phyloP scores from a whole-genome alignment of 2,113 vertebrate genomes.

The Sapayoa aenigma region DNA sequence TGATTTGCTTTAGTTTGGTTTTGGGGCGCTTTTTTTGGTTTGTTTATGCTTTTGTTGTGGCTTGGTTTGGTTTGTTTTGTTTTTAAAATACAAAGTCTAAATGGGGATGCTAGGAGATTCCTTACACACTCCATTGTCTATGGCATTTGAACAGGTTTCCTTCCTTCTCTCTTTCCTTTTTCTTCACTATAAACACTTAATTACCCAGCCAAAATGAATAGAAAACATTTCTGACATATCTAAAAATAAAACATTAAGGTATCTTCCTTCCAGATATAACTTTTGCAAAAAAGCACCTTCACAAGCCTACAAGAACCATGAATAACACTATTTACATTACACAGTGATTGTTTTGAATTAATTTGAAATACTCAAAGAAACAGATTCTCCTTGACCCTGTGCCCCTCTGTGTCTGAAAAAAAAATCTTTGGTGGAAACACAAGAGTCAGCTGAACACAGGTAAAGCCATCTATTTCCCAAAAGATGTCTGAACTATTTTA shows the following conservation, averaged over 20 bases:
- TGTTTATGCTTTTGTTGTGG: not conserved
- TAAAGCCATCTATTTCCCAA: not conserved
- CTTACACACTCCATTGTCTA: not conserved
- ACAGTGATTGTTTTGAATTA: not conserved
- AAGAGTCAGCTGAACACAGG: not conserved
- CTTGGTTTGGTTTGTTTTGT: not conserved
- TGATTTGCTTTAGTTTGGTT: not conserved
- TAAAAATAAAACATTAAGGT: slow-evolving; percentile 37
- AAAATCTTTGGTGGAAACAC: not conserved
- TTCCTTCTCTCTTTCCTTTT: not conserved
- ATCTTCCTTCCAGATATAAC: slow-evolving; percentile 41
- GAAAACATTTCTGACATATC: slow-evolving; percentile 21
- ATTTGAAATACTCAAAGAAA: not conserved
- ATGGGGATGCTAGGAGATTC: not conserved
- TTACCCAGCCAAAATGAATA: not conserved
- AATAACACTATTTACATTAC: not conserved
- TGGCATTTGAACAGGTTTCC: not conserved
- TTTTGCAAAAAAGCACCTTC: not conserved
- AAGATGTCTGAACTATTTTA: not conserved
- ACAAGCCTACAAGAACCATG: not conserved
- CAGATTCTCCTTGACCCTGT: not conserved
- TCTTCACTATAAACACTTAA: not conserved
- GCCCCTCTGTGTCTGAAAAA: not conserved
- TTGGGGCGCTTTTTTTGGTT: not conserved
- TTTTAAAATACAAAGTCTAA: not conserved